A percentile compares a stretch with the other conserved stretches of the same genome.
phyloP scores from a whole-genome alignment of 2,888 invertebrate species.

The Lissocephala sabroskyi region DNA sequence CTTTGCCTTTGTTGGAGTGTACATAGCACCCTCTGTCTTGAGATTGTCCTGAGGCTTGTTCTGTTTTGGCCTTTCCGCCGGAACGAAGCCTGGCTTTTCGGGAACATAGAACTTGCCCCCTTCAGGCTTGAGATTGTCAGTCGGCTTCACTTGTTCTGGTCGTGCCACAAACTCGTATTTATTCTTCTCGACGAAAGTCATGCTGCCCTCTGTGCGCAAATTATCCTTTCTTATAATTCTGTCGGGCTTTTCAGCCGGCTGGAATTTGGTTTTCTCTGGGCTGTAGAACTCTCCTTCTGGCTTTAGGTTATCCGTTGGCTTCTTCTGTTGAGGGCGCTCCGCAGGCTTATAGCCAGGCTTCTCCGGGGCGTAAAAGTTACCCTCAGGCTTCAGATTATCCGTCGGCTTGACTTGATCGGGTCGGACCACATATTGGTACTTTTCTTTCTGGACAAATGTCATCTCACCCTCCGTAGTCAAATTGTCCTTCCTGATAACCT shows the following conservation, averaged over 20 bases:
- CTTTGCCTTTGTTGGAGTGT: conserved; percentile 72
- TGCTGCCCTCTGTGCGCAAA: conserved; percentile 62
- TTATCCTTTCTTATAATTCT: conserved; percentile 71
- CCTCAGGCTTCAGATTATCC: conserved; percentile 77
- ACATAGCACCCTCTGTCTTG: conserved; percentile 76
- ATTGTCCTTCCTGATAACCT: conserved; percentile 73
- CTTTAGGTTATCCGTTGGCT: conserved; percentile 72
- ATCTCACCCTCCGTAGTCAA: conserved; percentile 74
- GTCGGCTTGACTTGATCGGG: conserved; percentile 74
- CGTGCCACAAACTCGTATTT: conserved; percentile 68
- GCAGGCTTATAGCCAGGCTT: conserved; percentile 23
- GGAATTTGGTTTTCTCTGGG: conserved; percentile 60
- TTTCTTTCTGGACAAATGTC: conserved; percentile 67
- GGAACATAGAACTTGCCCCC: conserved; percentile 76
- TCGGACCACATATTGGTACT: conserved; percentile 63
- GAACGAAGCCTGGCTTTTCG: conserved; percentile 70
- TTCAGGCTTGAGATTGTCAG: conserved; percentile 76
- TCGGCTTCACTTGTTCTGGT: conserved; percentile 72
- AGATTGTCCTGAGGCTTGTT: conserved; percentile 72
- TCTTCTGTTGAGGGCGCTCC: conserved; percentile 71
- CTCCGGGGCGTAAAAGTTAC: conserved; percentile 74
- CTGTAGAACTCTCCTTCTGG: conserved; percentile 48
- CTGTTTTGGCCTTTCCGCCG: conserved; percentile 72
- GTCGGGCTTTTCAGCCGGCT: conserved; percentile 69
- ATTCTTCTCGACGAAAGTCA: conserved; percentile 59